Evolutionary conservation across 2,888 invertebrate species (phyloP).

Genomic region (Platerodrilus igneus): DNA sequence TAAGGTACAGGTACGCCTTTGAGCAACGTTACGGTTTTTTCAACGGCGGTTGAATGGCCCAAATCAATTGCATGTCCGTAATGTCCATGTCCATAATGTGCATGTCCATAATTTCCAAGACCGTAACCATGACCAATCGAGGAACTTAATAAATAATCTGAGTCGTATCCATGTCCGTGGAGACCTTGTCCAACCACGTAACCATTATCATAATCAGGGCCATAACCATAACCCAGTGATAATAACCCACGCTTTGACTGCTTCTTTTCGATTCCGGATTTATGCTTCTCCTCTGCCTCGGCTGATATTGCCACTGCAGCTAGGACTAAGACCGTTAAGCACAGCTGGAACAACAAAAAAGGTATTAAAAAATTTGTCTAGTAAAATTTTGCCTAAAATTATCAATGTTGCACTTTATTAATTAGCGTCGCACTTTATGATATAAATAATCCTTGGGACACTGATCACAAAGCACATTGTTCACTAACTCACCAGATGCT

Average conservation of each 20-base stretch:
- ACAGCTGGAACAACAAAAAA: constrained; percentile 29
- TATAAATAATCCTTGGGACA: too few relatives aligned
- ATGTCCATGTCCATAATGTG: constrained; percentile 31
- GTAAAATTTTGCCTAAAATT: constrained; percentile 1
- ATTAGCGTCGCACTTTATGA: too few relatives aligned
- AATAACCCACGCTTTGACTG: constrained; percentile 77
- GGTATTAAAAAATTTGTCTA: constrained; percentile 7
- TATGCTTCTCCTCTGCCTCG: constrained; percentile 64
- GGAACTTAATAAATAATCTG: constrained; percentile 47
- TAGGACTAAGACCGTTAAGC: constrained; percentile 58
- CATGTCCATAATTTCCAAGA: constrained; percentile 28
- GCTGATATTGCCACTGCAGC: constrained; percentile 60
- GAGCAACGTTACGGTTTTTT: constrained; percentile 61
- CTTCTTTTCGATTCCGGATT: constrained; percentile 58
- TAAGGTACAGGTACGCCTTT: constrained; percentile 63
- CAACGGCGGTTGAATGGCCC: constrained; percentile 51
- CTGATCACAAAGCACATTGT: constrained; percentile 8
- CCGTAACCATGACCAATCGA: constrained; percentile 32
- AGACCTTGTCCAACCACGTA: constrained; percentile 60
- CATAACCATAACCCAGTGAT: constrained; percentile 76
- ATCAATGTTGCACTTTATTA: too few relatives aligned
- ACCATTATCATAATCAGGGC: constrained; percentile 70
- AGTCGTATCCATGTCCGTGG: constrained; percentile 50
- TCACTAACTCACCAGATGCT: constrained; percentile 55
- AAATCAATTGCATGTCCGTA: constrained; percentile 35